These are phyloP conservation scores for Myotis lucifugus DNA, from an alignment of 2,113 vertebrate genomes.

Conservation along the genomic window DNA sequence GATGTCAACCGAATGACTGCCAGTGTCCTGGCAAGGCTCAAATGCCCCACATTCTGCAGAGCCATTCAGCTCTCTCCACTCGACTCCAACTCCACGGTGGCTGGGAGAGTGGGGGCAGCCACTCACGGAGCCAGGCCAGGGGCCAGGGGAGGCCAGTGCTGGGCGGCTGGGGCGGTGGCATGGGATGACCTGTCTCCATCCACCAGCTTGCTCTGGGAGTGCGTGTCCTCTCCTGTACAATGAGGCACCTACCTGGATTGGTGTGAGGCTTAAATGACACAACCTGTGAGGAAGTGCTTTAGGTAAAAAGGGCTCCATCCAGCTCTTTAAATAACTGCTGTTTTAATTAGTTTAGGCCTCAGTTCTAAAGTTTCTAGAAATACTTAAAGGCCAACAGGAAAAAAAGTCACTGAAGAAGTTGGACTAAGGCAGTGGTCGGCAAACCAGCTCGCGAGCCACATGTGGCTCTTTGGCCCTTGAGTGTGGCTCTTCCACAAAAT, in stretches of 20 bases:
- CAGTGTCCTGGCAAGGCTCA: not conserved
- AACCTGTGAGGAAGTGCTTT: not conserved
- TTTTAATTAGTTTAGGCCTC: slow-evolving; percentile 20
- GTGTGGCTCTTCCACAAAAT: too few relatives aligned
- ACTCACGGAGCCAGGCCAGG: too few relatives aligned
- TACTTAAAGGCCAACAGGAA: not conserved
- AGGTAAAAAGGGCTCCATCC: not conserved
- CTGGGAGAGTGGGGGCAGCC: not conserved
- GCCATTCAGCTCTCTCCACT: not conserved
- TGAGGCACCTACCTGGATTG: not conserved
- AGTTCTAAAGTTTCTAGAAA: slow-evolving; percentile 21
- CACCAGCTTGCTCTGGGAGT: not conserved
- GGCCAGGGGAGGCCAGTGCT: rapidly evolving
- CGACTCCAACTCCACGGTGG: not conserved
- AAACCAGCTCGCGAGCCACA: too few relatives aligned
- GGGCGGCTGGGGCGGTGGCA: too few relatives aligned
- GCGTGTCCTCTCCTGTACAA: not conserved
- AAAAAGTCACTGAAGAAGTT: not conserved
- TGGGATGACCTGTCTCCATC: not conserved
- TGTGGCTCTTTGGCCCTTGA: too few relatives aligned
- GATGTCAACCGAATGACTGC: not conserved
- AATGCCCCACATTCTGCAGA: not conserved
- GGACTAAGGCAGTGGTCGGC: not conserved
- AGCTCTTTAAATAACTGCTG: not conserved
- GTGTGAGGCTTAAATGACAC: not conserved